These are phyloP conservation scores for Sebastolobus alascanus DNA, from an alignment of 2,797 vertebrate genomes.

Conservation along the genomic window DNA sequence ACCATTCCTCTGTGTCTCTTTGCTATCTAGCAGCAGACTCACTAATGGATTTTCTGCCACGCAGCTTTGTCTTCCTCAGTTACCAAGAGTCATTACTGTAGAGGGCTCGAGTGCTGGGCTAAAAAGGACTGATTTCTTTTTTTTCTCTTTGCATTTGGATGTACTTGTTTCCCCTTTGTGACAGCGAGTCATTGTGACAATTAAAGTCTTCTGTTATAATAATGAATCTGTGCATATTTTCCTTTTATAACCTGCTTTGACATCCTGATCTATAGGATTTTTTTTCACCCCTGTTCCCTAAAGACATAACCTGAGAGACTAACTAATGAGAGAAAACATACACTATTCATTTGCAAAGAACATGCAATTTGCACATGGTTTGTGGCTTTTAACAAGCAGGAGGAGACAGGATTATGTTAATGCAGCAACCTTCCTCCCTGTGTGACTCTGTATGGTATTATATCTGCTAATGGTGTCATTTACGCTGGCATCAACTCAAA, in stretches of 20 bases:
- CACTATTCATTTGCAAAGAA: background rate
- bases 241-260: slow-evolving; percentile 9
- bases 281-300: background rate
- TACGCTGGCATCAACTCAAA: background rate
- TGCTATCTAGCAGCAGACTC: slow-evolving; percentile 52
- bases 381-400: background rate
- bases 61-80: slow-evolving; percentile 59
- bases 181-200: slow-evolving; percentile 1
- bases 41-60: slow-evolving; percentile 69
- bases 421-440: background rate
- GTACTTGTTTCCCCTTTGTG: background rate
- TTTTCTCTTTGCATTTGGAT: slow-evolving; percentile 10
- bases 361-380: background rate
- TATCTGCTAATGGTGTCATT: background rate
- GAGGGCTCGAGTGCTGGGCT: slow-evolving; percentile 41
- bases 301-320: background rate
- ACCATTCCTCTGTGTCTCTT: slow-evolving; percentile 57
- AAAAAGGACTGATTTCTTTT: slow-evolving; percentile 25
- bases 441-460: background rate
- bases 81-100: slow-evolving; percentile 50
- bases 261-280: too few species aligned
- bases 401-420: background rate
- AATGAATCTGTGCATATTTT: background rate
- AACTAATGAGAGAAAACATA: background rate
- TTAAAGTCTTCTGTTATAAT: background rate